Evolutionary conservation across 2,113 vertebrate genomes (phyloP), one percentile per base, ranked within the genome.

Genomic region (Tenrec ecaudatus): DNA sequence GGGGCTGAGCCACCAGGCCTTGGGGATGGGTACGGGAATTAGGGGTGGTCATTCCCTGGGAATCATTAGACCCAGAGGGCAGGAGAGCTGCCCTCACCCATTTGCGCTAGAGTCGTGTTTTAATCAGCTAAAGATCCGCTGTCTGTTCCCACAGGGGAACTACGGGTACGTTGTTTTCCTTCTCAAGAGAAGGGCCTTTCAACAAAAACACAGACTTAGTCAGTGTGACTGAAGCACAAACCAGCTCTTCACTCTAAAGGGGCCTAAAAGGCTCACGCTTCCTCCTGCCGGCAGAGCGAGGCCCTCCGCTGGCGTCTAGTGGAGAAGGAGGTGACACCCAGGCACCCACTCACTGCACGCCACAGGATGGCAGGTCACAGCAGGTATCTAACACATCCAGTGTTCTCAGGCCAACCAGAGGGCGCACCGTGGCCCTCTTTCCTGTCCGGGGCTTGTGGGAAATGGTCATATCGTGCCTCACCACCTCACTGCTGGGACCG

Each of bases 121-220:
- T 38, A 25, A 8, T 88, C 82, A 58, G 66, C 79, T 88, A 11
- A 22, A 73, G 90, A 66, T 94, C 80, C 88, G 12, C 71, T 91
- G 93, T 92, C 91, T 86, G 0, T 84, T 89, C 53, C 4, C 33
- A 90, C 89, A 93, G 93, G 91, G 86, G 77, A 76, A 86, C 57
- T 40, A 29, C 90, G 78, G 91, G 89, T 33, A 40, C 36, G 68
- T 66, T 88, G 93, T 87, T 94, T 90, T 76, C 69, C 75, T 90
- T 85, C 40, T 58, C 73, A 91, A 71, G 81, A 78, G 92, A 95
- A 91, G 85, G 64, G 57, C 36, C 69, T 95, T 95, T 95, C 92
- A 95, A n/a, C 33, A n/a, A 33, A 81, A 90, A 66, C 86, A 58
- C 17, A 82, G 64, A 57, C 36, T 57, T 33, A 0, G 17, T 68